These are phyloP conservation scores for Peromyscus attwateri DNA, from an alignment of 2,797 vertebrate species.

Conservation along the genomic window DNA sequence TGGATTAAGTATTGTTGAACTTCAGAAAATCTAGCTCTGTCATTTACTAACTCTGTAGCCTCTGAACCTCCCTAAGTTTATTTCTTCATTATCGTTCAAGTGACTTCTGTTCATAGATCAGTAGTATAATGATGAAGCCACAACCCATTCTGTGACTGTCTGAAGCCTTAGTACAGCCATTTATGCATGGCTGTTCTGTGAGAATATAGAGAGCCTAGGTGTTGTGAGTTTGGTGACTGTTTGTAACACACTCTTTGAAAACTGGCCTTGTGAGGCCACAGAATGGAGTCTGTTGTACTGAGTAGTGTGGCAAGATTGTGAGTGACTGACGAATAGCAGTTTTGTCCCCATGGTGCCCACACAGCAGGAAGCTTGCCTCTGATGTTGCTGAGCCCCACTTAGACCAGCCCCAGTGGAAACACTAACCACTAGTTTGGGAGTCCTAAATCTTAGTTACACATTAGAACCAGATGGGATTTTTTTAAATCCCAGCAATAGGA, in stretches of 20 bases:
- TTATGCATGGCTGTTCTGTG: background rate
- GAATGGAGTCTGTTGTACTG: background rate
- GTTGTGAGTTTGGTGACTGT: slow-evolving; percentile 23
- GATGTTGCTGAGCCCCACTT: background rate
- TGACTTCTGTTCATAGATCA: background rate
- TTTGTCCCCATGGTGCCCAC: background rate
- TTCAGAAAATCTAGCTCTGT: background rate
- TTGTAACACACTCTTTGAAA: slow-evolving; percentile 29
- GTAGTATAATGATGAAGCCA: background rate
- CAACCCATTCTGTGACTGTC: background rate
- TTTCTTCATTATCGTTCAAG: background rate
- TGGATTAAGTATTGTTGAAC: background rate
- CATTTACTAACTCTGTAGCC: background rate
- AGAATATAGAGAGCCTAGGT: background rate
- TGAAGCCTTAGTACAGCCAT: background rate
- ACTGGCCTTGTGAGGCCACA: background rate
- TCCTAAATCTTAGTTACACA: background rate
- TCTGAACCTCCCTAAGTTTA: background rate
- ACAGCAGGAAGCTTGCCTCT: background rate
- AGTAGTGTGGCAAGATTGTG: background rate
- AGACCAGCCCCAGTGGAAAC: background rate
- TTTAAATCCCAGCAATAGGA: background rate
- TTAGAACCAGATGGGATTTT: background rate
- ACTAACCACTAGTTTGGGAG: background rate
- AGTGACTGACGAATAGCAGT: background rate